Evolutionary conservation across 2,113 vertebrate genomes (phyloP).

Genomic region (Brevimyrus niger): DNA sequence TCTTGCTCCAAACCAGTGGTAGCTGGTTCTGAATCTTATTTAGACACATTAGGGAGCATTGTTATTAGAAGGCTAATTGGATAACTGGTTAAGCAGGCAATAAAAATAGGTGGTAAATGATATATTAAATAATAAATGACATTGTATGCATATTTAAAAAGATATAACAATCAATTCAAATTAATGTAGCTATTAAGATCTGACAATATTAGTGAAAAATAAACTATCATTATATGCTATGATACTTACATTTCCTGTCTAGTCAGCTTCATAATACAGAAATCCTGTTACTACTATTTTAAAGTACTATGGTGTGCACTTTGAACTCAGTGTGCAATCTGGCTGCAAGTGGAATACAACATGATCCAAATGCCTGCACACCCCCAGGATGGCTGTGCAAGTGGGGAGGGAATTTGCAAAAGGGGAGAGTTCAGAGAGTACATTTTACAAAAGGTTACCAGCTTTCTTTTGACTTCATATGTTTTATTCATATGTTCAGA

Average conservation of each 20-base stretch:
- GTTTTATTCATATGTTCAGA: constrained; percentile 18
- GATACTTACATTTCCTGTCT: neutral
- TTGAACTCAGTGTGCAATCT: neutral
- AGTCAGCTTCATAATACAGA: neutral
- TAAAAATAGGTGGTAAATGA: neutral
- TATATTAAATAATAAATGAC: neutral
- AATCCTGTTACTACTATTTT: neutral
- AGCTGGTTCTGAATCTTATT: neutral
- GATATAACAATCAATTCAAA: neutral
- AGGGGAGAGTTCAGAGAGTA: neutral
- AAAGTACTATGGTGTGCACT: neutral
- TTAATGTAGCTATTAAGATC: neutral
- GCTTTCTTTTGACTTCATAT: neutral
- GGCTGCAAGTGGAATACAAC: neutral
- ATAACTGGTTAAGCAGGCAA: neutral
- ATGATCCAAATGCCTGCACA: neutral
- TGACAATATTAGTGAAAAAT: neutral
- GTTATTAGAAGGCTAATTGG: neutral
- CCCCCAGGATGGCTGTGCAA: neutral
- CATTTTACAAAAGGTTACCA: constrained; percentile 19
- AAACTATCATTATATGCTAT: neutral
- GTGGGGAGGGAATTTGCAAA: neutral
- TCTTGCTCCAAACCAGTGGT: neutral
- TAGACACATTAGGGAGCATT: neutral
- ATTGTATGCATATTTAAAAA: neutral